These are phyloP conservation scores for Melangyna quadrimaculata DNA, from an alignment of 2,888 invertebrate genomes.

Conservation along the genomic window DNA sequence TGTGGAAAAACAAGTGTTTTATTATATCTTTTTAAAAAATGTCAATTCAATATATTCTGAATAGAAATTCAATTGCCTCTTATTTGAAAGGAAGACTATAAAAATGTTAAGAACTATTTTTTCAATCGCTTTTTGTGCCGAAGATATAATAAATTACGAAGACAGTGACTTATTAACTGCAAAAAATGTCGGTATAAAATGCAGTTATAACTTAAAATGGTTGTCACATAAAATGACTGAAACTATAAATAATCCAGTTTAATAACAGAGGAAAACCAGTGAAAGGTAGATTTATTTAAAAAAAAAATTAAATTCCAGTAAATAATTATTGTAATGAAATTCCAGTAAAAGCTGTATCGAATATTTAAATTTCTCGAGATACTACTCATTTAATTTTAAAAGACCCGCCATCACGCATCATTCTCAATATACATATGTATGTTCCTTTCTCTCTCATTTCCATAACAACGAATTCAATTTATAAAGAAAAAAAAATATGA, in stretches of 20 bases:
- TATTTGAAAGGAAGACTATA: too few relatives aligned
- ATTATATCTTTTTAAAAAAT: too few relatives aligned
- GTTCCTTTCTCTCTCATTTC: constrained; percentile 10
- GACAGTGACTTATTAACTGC: too few relatives aligned
- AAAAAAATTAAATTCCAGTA: neutral
- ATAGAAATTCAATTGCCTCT: too few relatives aligned
- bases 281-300: neutral
- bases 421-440: too few relatives aligned
- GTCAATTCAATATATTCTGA: too few relatives aligned
- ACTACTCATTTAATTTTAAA: neutral
- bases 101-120: too few relatives aligned
- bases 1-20: too few relatives aligned
- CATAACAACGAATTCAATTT: constrained; percentile 23
- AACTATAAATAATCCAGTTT: neutral
- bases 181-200: too few relatives aligned
- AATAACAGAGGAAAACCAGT: neutral
- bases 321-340: constrained; percentile 14
- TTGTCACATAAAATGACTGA: neutral
- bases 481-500: constrained; percentile 1
- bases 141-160: too few relatives aligned
- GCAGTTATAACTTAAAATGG: neutral
- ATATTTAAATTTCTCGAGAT: neutral
- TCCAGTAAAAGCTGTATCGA: constrained; percentile 17
- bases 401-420: constrained; percentile 24
- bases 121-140: too few relatives aligned